Percentiles rank a stretch among this genome's conserved stretches.
Evolutionary conservation across 2,888 invertebrate species (phyloP).

Genomic region (Aphidius colemani): DNA sequence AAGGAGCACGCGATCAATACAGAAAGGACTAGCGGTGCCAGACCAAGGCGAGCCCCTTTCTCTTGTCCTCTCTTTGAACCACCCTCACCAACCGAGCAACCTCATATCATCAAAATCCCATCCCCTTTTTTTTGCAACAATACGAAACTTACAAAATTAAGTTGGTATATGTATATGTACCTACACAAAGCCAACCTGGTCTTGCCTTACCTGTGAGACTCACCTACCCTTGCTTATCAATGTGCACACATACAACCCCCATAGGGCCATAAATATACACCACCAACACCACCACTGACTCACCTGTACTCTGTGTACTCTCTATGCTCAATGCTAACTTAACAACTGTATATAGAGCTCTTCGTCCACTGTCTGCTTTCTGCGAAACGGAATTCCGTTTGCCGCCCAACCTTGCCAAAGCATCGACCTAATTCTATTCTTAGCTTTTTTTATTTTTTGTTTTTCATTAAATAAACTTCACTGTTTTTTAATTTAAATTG

Average conservation of each 20-base stretch:
- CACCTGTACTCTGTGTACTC: conserved; percentile 29
- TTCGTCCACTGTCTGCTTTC: conserved; percentile 21
- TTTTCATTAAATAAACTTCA: too few species aligned
- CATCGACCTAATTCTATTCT: conserved; percentile 23
- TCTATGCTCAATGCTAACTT: neutral
- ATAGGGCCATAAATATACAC: conserved; percentile 8
- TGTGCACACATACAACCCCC: neutral
- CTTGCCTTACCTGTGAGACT: conserved; percentile 27
- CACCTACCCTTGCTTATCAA: neutral
- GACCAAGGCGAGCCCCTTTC: conserved; percentile 53
- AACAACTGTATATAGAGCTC: neutral
- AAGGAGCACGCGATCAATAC: conserved; percentile 59
- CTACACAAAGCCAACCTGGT: conserved; percentile 40
- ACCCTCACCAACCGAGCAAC: conserved; percentile 50
- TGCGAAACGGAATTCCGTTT: conserved; percentile 26
- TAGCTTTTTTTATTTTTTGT: neutral
- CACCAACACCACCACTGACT: conserved; percentile 39
- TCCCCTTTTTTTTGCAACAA: conserved; percentile 34
- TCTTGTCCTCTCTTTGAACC: conserved; percentile 13
- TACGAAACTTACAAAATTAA: neutral
- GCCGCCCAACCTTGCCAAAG: conserved; percentile 13
- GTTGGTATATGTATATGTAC: neutral
- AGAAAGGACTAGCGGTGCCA: conserved; percentile 59
- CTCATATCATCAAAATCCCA: conserved; percentile 51
- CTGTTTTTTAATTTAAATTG: too few species aligned